Conservation (phyloP, 2,888 invertebrate species). For the Cephalotes varians region DNA sequence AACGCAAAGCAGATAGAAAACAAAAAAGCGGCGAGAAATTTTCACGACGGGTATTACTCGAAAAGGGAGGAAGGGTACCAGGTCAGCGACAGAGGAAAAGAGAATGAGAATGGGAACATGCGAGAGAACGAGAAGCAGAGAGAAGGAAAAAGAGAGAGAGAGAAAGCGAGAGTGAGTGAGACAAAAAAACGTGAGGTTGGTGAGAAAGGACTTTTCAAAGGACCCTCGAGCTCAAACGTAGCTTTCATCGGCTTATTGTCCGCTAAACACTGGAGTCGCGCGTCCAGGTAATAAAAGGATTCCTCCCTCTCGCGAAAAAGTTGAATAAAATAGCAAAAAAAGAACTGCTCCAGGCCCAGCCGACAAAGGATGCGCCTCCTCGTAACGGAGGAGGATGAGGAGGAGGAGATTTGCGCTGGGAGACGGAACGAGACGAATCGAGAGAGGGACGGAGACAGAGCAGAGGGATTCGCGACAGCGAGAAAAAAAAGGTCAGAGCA, state of each 20-base stretch:
- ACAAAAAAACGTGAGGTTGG: constrained; percentile 58
- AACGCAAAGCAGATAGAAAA: constrained; percentile 61
- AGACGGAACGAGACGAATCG: constrained; percentile 59
- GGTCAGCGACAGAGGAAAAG: constrained; percentile 41
- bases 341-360: constrained; percentile 46
- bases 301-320: constrained; percentile 70
- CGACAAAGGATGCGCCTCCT: constrained; percentile 48
- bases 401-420: constrained; percentile 7
- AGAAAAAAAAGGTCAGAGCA: constrained; percentile 26
- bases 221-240: constrained; percentile 75
- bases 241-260: constrained; percentile 79
- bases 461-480: constrained; percentile 38
- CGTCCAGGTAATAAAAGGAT: constrained; percentile 77
- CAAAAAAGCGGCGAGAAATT: constrained; percentile 62
- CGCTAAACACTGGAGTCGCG: constrained; percentile 76
- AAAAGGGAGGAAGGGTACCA: constrained; percentile 22
- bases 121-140: constrained; percentile 44
- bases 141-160: constrained; percentile 28
- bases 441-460: constrained; percentile 39
- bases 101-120: constrained; percentile 38
- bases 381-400: constrained; percentile 28
- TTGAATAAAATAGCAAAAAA: constrained; percentile 77
- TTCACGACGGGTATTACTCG: constrained; percentile 37
- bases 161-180: constrained; percentile 44
- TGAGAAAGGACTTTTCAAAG: constrained; percentile 74